These are phyloP conservation scores for Formica selysi DNA, from an alignment of 1,140 invertebrate species.

Conservation along the genomic window DNA sequence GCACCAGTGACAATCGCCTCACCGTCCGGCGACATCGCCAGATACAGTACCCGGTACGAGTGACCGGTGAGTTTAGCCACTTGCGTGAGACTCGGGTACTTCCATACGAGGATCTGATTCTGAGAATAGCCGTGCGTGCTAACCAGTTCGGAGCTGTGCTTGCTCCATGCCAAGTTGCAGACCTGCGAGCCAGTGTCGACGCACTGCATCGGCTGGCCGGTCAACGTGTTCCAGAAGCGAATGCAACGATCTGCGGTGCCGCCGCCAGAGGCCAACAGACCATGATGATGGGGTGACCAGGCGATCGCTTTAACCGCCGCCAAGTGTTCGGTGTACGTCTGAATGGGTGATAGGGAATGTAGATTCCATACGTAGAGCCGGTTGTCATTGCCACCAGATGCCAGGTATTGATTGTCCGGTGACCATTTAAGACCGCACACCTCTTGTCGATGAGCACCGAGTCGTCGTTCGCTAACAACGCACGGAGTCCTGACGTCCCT, in stretches of 20 bases:
- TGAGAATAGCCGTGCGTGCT: constrained; percentile 99
- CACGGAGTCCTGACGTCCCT: constrained; percentile 96
- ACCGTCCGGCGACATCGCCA: constrained; percentile 99
- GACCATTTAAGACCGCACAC: constrained; percentile 99
- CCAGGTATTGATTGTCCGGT: constrained; percentile 98
- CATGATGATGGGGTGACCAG: constrained; percentile 99
- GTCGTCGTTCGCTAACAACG: constrained; percentile 91
- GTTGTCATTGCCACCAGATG: constrained; percentile 99
- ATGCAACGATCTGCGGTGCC: constrained; percentile 99
- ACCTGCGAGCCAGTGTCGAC: constrained; percentile 99
- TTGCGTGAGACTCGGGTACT: constrained; percentile 98
- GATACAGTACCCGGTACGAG: constrained; percentile 98
- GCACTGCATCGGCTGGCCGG: constrained; percentile 99
- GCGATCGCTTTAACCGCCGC: constrained; percentile 99
- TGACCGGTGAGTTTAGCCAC: constrained; percentile 99
- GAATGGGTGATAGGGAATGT: constrained; percentile 95
- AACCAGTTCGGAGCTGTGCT: constrained; percentile 98
- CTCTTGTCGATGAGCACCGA: constrained; percentile 98
- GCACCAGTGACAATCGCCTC: constrained; percentile 99
- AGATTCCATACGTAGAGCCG: constrained; percentile 99
- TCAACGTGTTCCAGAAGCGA: constrained; percentile 99
- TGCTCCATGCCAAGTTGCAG: constrained; percentile 99
- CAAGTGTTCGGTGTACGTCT: constrained; percentile 98
- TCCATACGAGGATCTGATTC: constrained; percentile 99
- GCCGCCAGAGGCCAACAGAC: constrained; percentile 98